Percentiles rank a stretch among this genome's conserved stretches.
phyloP scores from a whole-genome alignment of 2,888 invertebrate genomes.

The Lordiphosa andalusiaca region DNA sequence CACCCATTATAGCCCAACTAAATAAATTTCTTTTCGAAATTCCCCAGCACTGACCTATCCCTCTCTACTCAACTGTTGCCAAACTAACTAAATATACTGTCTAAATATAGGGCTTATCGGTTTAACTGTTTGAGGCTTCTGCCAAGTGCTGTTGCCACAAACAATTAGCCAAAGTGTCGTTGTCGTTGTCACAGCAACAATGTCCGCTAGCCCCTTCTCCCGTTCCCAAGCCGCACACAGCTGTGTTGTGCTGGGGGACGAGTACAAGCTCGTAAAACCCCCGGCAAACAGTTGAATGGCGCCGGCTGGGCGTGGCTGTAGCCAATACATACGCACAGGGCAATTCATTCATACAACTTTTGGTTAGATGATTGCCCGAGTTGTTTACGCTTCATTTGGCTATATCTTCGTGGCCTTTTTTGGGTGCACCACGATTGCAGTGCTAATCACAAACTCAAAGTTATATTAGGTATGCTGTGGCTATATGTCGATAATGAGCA shows the following conservation, averaged over 20 bases:
- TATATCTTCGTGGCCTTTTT: conserved; percentile 47
- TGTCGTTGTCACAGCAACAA: conserved; percentile 26
- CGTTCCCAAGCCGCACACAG: conserved; percentile 6
- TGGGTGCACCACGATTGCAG: conserved; percentile 37
- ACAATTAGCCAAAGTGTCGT: conserved; percentile 65
- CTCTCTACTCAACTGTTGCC: background rate
- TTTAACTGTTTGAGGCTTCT: conserved; percentile 18
- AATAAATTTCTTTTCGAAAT: no score
- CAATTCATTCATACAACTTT: conserved; percentile 59
- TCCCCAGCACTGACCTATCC: conserved; percentile 5
- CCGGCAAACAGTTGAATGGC: conserved; percentile 57
- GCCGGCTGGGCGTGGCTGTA: conserved; percentile 56
- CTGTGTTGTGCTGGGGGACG: conserved; percentile 38
- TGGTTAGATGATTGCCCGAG: conserved; percentile 35
- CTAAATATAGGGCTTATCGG: conserved; percentile 30
- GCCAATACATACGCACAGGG: conserved; percentile 28
- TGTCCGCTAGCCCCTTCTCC: conserved; percentile 2
- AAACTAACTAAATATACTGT: conserved; percentile 27
- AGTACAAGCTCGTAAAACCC: conserved; percentile 49
- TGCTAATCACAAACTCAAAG: conserved; percentile 57
- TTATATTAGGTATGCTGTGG: conserved; percentile 38
- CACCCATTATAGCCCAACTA: conserved; percentile 1
- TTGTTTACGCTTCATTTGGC: conserved; percentile 69
- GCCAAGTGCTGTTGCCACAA: conserved; percentile 54
- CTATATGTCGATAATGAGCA: conserved; percentile 38